These are phyloP conservation scores for Neoarius graeffei DNA, from an alignment of 2,113 vertebrate genomes.

Conservation along the genomic window DNA sequence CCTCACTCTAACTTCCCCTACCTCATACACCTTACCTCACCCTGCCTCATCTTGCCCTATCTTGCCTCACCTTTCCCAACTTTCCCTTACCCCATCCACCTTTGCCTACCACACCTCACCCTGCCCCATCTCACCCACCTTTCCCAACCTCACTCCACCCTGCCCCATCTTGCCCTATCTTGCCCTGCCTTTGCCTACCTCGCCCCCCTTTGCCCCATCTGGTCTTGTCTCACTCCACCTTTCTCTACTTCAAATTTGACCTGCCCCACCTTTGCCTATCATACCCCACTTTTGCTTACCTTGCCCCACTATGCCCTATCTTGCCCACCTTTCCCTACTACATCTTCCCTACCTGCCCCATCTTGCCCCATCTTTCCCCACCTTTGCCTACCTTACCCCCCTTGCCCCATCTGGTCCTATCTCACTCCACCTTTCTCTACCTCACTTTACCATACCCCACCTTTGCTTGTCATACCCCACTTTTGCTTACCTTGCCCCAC, in stretches of 20 bases:
- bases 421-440: neutral
- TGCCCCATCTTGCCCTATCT: no score
- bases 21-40: neutral
- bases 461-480: neutral
- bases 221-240: no score
- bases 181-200: neutral
- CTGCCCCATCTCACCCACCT: neutral
- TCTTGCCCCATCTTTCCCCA: neutral
- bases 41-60: no score
- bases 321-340: neutral
- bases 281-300: no score
- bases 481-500: neutral
- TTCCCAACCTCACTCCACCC: no score
- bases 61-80: neutral
- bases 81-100: neutral
- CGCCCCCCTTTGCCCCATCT: neutral
- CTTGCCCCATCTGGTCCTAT: neutral
- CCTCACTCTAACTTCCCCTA: neutral
- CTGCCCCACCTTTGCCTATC: neutral
- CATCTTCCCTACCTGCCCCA: neutral
- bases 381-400: neutral
- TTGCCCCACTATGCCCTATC: neutral
- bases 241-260: neutral
- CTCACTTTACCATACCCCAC: neutral
- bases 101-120: neutral